Evolutionary conservation across 2,888 invertebrate species (phyloP), one percentile per base, ranked within the genome.

Genomic region (Adelphocoris suturalis): DNA sequence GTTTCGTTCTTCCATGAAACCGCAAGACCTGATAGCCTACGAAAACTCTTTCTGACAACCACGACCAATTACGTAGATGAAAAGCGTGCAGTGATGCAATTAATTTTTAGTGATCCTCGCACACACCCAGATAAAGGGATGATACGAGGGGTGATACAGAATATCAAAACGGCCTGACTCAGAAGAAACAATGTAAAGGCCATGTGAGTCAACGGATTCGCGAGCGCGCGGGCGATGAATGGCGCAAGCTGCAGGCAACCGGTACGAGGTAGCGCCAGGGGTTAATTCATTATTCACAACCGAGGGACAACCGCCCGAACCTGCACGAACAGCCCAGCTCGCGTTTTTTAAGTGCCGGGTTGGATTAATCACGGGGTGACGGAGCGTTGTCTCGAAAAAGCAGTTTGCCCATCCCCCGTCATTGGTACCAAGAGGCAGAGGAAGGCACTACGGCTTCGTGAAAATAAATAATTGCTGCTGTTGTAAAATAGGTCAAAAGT

Each of bases 231-330:
- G 7, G 37, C 37, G 61, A 52, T 52, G 52, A 52, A 52, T 52
- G 52, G 52, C 52, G 52, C 52, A 52, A 52, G 52, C 52, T 61
- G n/a, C 61, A 9, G 61, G 12, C 52, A 52, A 2, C 52, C 37
- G 37, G 37, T 37, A 37, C 52, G 52, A 52, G 52, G 52, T 52
- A 52, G 52, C 52, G 52, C 52, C 52, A 52, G 52, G 12, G n/a
- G 14, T n/a, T 61, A 61, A 61, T 61, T 61, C 61, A 61, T 61
- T 19, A 61, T 61, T 61, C 61, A 61, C 61, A 19, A 61, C 61
- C 16, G 37, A n/a, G n/a, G 37, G 37, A 37, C 37, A 37, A 37
- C 37, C 37, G 52, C 16, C 52, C 14, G 52, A 52, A 52, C 12
- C 52, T 16, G 61, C 61, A 61, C 61, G 61, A 19, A 19, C 61